Evolutionary conservation across 2,113 vertebrate species (phyloP), one percentile per base, ranked within the genome.

Genomic region (Oostethus manadensis): DNA sequence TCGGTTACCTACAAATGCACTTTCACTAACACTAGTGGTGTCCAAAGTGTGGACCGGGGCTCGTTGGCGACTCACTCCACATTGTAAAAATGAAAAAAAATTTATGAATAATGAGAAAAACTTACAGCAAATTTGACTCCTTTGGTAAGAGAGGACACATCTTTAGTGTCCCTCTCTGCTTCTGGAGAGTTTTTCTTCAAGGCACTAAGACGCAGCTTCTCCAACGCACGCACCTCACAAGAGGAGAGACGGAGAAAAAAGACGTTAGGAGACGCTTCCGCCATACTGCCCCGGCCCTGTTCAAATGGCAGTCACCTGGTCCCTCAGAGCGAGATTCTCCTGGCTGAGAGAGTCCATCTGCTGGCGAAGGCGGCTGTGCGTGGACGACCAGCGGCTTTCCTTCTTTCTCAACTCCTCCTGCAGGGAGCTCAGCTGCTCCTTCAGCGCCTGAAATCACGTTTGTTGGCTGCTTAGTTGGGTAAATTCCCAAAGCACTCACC

Each of bases 401-500:
- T 88, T 92, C 64, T 85, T 86, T 84, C 87, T 94, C 71, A 95
- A 58, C 78, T 98, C 94, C 79, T 98, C 94, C 83, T 94, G 94
- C 78, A 95, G 79, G 20, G 90, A 88, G 76, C 80, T 81, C 64
- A 98, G 78, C 86, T 97, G 93, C 84, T 92, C 92, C 74, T 92
- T 97, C 80, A 99, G 77, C 73, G 61, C 78, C 96, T 98, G 45
- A 1, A 11, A 22, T 33, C 29, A 33, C 29, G 4, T 33, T 33
- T 5, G 29, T 33, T 33, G 1, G 29, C 29, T 33, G 7, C 23
- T 26, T 5, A 26, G 23, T 26, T 3, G 23, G 23, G 2, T 26
- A 26, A 5, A 5, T 5, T 3, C 23, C 3, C 29, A 33, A 33
- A 33, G 29, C 29, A 33, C 29, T 33, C 29, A 7, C 29, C 1